Percentiles rank a stretch among this genome's conserved stretches.
Evolutionary conservation across 2,113 vertebrate genomes (phyloP).

Genomic region (Camelus bactrianus): DNA sequence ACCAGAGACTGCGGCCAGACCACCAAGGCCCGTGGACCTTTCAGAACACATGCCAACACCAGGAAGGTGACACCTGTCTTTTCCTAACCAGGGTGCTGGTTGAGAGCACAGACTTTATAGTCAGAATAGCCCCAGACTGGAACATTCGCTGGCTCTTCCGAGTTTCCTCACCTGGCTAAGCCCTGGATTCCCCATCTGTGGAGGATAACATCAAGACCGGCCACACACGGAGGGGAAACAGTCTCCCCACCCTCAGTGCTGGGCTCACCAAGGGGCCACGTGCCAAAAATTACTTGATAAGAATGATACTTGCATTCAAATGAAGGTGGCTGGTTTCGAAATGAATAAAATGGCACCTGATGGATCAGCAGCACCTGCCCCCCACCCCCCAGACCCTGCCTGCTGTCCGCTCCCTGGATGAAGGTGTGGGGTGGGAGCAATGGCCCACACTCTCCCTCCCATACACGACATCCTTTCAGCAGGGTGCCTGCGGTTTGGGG

Average conservation of each 20-base stretch:
- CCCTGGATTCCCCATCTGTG: not conserved
- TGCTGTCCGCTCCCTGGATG: not conserved
- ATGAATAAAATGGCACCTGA: not conserved
- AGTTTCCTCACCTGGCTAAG: not conserved
- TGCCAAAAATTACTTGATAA: not conserved
- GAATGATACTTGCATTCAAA: slow-evolving; percentile 48
- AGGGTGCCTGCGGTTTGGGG: not conserved
- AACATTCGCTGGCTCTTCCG: accelerated
- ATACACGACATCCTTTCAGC: not conserved
- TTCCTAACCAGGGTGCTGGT: not conserved
- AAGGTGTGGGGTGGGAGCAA: not conserved
- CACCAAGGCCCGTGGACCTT: accelerated
- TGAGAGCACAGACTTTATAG: not conserved
- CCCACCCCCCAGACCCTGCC: not conserved
- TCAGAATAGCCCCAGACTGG: no score
- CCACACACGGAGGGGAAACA: not conserved
- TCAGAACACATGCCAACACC: not conserved
- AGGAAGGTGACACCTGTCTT: not conserved
- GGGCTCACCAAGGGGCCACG: not conserved
- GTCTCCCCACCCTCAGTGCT: not conserved
- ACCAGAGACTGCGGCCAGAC: not conserved
- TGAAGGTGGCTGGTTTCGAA: slow-evolving; percentile 39
- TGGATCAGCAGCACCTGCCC: not conserved
- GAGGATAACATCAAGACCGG: not conserved
- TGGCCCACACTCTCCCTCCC: not conserved